Evolutionary conservation across 2,888 invertebrate genomes (phyloP).

Genomic region (Fragum whitleyi): DNA sequence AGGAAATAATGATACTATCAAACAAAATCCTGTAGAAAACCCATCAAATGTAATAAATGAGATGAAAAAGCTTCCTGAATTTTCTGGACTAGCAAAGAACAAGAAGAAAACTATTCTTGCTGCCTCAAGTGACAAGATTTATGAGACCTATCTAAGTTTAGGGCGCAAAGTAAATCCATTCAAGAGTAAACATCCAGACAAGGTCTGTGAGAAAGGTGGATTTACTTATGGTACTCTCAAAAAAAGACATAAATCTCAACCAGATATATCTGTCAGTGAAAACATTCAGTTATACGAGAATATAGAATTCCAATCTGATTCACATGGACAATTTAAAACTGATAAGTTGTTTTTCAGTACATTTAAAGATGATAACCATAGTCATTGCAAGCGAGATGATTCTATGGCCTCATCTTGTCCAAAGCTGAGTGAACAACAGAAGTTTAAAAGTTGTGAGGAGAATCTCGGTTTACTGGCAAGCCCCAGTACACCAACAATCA

Average conservation of each 20-base stretch:
- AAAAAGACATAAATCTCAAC: slow-evolving; percentile 54
- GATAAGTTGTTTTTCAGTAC: slow-evolving; percentile 37
- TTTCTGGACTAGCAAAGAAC: slow-evolving; percentile 24
- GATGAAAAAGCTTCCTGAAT: slow-evolving; percentile 21
- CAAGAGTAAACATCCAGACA: slow-evolving; percentile 30
- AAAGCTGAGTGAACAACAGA: slow-evolving; percentile 27
- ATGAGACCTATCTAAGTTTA: slow-evolving; percentile 61
- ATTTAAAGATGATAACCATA: slow-evolving; percentile 39
- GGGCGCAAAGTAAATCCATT: slow-evolving; percentile 48
- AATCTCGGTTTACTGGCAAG: slow-evolving; percentile 33
- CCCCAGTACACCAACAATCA: slow-evolving; percentile 59
- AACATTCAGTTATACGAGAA: slow-evolving; percentile 38
- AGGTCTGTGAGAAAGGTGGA: neutral
- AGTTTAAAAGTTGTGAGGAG: slow-evolving; percentile 55
- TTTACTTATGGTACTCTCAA: slow-evolving; percentile 26
- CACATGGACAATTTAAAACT: neutral
- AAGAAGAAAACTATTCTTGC: slow-evolving; percentile 59
- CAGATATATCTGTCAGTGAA: slow-evolving; percentile 61
- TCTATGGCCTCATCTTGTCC: neutral
- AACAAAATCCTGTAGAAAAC: neutral
- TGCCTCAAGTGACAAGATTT: slow-evolving; percentile 64
- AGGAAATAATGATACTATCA: neutral
- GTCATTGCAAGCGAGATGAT: neutral
- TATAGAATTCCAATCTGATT: slow-evolving; percentile 16
- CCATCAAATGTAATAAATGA: slow-evolving; percentile 2